Conservation (phyloP, 1,140 invertebrate genomes). For the Tribolium madens region DNA sequence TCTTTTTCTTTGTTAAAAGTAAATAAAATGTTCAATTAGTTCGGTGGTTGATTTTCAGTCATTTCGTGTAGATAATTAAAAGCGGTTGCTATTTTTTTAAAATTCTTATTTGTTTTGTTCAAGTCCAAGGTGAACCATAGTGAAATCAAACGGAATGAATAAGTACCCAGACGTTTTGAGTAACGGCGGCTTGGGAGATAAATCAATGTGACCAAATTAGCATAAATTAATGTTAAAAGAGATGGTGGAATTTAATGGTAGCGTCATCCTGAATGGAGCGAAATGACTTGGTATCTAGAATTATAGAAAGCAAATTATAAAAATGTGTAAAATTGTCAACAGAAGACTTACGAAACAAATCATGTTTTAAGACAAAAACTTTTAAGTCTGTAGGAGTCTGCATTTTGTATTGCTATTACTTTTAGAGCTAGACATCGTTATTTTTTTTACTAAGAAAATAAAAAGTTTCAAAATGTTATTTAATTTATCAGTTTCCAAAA, state of each 20-base stretch:
- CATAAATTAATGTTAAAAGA: constrained; percentile 3
- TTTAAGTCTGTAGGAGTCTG: too few species aligned
- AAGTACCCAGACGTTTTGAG: constrained; percentile 1
- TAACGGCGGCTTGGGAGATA: neutral
- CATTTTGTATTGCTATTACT: too few species aligned
- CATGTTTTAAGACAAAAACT: too few species aligned
- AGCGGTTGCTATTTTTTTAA: too few species aligned
- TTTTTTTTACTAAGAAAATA: too few species aligned
- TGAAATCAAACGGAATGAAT: constrained; percentile 12
- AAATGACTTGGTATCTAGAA: neutral
- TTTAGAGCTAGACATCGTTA: too few species aligned
- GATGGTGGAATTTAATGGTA: neutral
- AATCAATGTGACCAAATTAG: neutral
- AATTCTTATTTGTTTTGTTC: neutral
- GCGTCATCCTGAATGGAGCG: neutral
- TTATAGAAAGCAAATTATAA: too few species aligned
- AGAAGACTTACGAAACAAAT: too few species aligned
- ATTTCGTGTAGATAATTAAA: neutral
- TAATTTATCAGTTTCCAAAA: too few species aligned
- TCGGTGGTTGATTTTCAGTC: neutral
- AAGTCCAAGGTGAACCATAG: constrained; percentile 5
- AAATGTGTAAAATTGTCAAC: too few species aligned
- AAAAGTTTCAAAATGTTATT: too few species aligned
- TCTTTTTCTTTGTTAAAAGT: too few species aligned
- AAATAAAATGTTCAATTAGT: neutral